Evolutionary conservation across 2,888 invertebrate species (phyloP).

Genomic region (Nephrotoma flavescens): DNA sequence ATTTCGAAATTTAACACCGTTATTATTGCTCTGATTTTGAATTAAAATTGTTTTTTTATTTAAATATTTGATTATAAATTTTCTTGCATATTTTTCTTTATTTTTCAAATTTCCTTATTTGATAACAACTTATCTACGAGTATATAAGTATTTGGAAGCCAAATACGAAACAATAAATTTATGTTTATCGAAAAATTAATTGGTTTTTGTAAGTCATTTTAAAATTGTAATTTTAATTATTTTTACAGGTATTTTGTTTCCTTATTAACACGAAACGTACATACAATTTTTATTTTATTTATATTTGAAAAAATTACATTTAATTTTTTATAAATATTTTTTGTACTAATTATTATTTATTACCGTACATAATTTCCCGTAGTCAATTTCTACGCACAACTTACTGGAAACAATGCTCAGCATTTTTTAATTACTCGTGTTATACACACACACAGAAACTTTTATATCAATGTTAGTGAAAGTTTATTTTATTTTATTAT

Average conservation of each 20-base stretch:
- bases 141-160: not conserved
- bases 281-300: not conserved
- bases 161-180: not conserved
- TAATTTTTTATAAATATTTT: not conserved
- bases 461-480: not conserved
- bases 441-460: too few species aligned
- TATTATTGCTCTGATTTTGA: not conserved
- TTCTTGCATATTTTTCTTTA: not conserved
- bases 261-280: not conserved
- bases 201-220: not conserved
- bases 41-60: not conserved
- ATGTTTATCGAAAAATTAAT: not conserved
- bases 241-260: not conserved
- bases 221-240: not conserved
- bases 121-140: not conserved
- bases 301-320: not conserved
- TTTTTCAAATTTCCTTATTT: not conserved
- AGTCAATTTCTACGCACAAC: not conserved
- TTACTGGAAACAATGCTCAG: not conserved
- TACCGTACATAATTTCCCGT: not conserved
- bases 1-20: not conserved
- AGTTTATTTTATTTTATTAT: not conserved
- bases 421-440: not conserved
- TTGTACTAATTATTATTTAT: not conserved
- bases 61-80: not conserved